Evolutionary conservation across 2,797 vertebrate species (phyloP), one percentile per base, ranked within the genome.

Genomic region (Dendrocincla tyrannina): DNA sequence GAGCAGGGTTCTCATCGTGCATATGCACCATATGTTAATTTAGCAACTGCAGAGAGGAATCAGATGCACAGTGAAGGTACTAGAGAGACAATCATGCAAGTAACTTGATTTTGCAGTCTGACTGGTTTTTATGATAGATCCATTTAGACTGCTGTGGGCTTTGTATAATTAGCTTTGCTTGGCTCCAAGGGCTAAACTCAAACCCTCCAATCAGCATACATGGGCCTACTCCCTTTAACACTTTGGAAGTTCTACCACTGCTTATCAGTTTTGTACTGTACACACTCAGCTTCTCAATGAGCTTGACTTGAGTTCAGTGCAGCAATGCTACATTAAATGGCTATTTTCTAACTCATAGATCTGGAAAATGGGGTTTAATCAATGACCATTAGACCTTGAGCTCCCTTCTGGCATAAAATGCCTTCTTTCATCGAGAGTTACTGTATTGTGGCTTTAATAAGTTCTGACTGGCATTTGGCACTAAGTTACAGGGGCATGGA

Each of bases 341-440:
- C 88, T 97, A 97, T 97, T 97, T 97, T 97, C 97, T 97, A 97
- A 96, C 91, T 95, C 97, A 97, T 0, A 92, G 96, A 84, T 96
- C 97, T 95, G 97, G 96, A 97, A 97, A 97, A 97, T 92, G 91
- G 96, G 68, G 75, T 97, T 96, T 97, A 97, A 97, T 97, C 97
- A 96, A 96, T 95, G 95, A 96, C 96, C 96, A 96, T 95, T 93
- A 95, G 94, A 97, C 89, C 95, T 78, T 96, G 93, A 1, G 1
- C 82, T 96, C 77, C 42, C 55, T 94, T 92, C 89, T 95, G 75
- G 69, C 69, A 95, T 73, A 95, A 93, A 96, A 97, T 93, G 89
- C 68, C 74, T 95, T 91, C 76, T 80, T 92, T 88, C 89, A 96
- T 91, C 72, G 76, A 89, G 73, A 3, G 4, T 89, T 93, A 80